Percentiles rank a stretch among this genome's conserved stretches.
Evolutionary conservation across 2,888 invertebrate genomes (phyloP).

Genomic region (Phragmatobia fuliginosa): DNA sequence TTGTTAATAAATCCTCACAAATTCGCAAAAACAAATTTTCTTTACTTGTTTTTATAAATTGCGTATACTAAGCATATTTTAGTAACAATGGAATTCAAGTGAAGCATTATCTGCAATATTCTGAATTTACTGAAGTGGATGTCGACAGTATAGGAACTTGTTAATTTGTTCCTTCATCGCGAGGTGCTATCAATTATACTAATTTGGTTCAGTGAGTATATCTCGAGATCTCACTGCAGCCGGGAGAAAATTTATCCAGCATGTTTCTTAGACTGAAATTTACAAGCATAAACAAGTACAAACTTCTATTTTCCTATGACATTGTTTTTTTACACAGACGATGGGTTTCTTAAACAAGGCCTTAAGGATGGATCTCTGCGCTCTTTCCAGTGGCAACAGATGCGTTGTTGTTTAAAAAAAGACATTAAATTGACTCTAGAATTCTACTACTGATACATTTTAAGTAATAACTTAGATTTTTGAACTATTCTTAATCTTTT

Average conservation of each 20-base stretch:
- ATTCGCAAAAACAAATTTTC: too few relatives aligned
- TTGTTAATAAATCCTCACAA: too few relatives aligned
- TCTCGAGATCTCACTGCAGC: slow-evolving; percentile 25
- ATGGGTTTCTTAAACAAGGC: too few relatives aligned
- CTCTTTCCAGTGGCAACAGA: too few relatives aligned
- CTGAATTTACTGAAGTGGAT: not conserved
- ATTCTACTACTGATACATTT: too few relatives aligned
- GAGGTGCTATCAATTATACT: slow-evolving; percentile 12
- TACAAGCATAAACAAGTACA: not conserved
- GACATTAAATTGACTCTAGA: too few relatives aligned
- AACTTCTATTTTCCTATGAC: not conserved
- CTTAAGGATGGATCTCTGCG: too few relatives aligned
- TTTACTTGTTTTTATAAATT: too few relatives aligned
- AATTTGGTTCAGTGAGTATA: slow-evolving; percentile 12
- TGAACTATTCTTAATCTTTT: too few relatives aligned
- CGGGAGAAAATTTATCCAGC: slow-evolving; percentile 5
- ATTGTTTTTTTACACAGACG: not conserved
- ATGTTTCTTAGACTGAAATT: not conserved
- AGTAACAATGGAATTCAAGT: not conserved
- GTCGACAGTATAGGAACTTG: not conserved
- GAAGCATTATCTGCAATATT: not conserved
- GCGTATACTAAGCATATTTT: not conserved
- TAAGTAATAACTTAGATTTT: too few relatives aligned
- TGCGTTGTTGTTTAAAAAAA: too few relatives aligned
- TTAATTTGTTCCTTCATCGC: slow-evolving; percentile 1